Evolutionary conservation across 2,888 invertebrate species (phyloP).

Genomic region (Meiosimyza platycephala): DNA sequence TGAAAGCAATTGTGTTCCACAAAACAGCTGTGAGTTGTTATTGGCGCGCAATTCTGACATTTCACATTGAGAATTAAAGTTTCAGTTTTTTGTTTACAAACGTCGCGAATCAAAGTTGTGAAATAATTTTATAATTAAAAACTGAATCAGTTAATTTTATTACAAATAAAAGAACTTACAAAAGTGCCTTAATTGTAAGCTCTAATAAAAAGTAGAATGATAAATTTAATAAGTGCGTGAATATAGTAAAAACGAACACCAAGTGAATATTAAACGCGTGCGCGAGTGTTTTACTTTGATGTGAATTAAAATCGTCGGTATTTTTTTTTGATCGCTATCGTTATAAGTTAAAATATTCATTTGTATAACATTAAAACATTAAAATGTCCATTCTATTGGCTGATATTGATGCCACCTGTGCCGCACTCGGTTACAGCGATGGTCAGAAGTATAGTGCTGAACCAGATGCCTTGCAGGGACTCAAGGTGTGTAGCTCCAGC

Average conservation of each 20-base stretch:
- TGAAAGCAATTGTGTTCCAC: neutral
- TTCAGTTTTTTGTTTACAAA: conserved; percentile 21
- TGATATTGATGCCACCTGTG: conserved; percentile 67
- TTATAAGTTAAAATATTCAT: no score
- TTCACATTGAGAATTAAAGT: conserved; percentile 1
- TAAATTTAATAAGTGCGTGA: no score
- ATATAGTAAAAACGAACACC: no score
- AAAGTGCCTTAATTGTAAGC: no score
- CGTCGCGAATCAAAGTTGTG: neutral
- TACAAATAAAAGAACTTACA: no score
- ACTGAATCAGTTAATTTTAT: neutral
- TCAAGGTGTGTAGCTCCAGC: conserved; percentile 56
- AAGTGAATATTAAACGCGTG: no score
- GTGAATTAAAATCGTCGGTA: no score
- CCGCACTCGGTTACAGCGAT: conserved; percentile 65
- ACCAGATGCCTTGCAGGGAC: conserved; percentile 63
- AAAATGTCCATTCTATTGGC: conserved; percentile 65
- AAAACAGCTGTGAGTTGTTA: conserved; percentile 29
- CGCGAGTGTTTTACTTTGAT: no score
- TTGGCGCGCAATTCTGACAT: conserved; percentile 32
- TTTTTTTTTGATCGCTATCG: no score
- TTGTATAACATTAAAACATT: neutral
- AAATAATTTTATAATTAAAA: neutral
- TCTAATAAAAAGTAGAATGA: no score
- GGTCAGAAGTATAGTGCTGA: conserved; percentile 64